Evolutionary conservation across 1,140 invertebrate species (phyloP), one percentile per base, ranked within the genome.

Genomic region (Drosophila baimaii): DNA sequence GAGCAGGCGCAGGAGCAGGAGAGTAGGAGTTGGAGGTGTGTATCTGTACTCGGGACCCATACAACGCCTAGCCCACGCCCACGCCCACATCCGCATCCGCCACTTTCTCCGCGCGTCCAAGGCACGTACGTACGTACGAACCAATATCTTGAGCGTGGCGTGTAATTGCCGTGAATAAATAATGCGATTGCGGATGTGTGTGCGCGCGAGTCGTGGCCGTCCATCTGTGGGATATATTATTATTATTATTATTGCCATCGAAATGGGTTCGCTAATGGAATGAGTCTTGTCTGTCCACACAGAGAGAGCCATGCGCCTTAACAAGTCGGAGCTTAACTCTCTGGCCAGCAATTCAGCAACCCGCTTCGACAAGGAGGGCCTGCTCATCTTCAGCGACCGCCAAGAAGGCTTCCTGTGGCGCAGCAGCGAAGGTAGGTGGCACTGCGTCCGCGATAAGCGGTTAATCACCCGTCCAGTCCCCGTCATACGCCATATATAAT

Each of bases 321-420:
- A 98, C 92, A 97, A 96, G 91, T 95, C 96, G 92, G 97, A 98
- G 92, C 92, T 99, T 76, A 93, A 95, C 71, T 95, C 96, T 56
- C 92, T 98, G 90, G 97, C 97, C 47, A 95, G 95, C 8, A 96
- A 98, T 92, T 96, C 97, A 25, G 95, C 95, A 13, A 95, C 96
- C 80, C 97, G 96, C 92, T 98, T 98, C 93, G 97, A 98, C 91
- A 97, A 97, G 89, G 97, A 98, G 94, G 98, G 98, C 19, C 94
- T 97, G 73, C 93, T 98, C 52, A 95, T 96, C 57, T 94, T 99
- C 46, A 95, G 95, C 68, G 97, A 98, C 92, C 95, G 96, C 73
- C 96, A 98, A 85, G 97, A 98, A 90, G 95, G 97, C 49, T 97
- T 98, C 92, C 97, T 99, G 92, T 95, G 97, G 82, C 95, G 96